These are phyloP conservation scores for Apodemus sylvaticus DNA, from an alignment of 2,113 vertebrate genomes.

Conservation along the genomic window DNA sequence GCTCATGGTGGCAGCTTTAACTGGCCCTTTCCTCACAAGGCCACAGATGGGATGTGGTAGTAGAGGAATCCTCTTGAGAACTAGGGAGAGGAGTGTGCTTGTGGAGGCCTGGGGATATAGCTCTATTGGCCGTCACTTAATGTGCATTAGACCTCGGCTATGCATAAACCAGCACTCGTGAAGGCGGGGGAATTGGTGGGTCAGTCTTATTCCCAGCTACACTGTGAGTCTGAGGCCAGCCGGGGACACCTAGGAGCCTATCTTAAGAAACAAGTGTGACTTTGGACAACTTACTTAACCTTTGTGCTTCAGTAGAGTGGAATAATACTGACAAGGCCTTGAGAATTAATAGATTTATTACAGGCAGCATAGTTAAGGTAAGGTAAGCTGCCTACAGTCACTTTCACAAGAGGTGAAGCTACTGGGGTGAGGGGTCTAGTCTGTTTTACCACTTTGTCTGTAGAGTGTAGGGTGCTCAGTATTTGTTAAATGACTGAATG, in stretches of 20 bases:
- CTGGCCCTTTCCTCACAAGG: background rate
- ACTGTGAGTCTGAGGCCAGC: background rate
- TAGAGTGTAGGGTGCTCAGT: background rate
- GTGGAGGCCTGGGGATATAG: background rate
- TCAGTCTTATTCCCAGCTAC: background rate
- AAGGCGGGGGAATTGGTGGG: background rate
- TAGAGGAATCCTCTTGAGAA: background rate
- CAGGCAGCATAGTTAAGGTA: background rate
- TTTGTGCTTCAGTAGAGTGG: background rate
- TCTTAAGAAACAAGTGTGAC: conserved; percentile 4
- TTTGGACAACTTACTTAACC: conserved; percentile 35
- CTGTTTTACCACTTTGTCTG: conserved; percentile 15
- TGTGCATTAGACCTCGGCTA: background rate
- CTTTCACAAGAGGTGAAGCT: background rate
- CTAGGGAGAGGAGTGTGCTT: background rate
- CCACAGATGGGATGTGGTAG: background rate
- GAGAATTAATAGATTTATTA: conserved; percentile 43
- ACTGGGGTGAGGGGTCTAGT: conserved; percentile 23
- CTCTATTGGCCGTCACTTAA: background rate
- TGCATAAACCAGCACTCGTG: too few species aligned
- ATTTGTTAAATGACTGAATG: conserved; percentile 37
- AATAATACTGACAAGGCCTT: background rate
- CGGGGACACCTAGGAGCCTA: background rate
- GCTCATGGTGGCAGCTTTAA: background rate
- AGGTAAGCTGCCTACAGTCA: background rate